Evolutionary conservation across 2,888 invertebrate genomes (phyloP).

Genomic region (Formica aserva): DNA sequence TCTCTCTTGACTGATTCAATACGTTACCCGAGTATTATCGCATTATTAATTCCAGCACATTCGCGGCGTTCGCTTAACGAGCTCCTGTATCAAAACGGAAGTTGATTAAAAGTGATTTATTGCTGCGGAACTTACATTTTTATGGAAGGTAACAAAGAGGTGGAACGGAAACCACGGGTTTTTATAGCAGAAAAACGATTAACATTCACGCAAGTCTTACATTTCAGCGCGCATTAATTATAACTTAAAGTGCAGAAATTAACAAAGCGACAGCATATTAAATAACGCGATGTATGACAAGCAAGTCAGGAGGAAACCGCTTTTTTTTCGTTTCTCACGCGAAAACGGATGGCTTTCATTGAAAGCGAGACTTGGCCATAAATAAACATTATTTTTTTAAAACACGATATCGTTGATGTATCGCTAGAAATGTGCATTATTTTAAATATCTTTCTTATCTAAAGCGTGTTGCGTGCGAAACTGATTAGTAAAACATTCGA

Average conservation of each 20-base stretch:
- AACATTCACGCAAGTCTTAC: constrained; percentile 50
- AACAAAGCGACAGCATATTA: constrained; percentile 35
- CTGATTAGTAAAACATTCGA: not conserved
- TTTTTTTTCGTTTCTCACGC: constrained; percentile 40
- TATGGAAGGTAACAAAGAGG: constrained; percentile 46
- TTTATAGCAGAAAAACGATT: constrained; percentile 44
- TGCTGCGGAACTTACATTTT: constrained; percentile 48
- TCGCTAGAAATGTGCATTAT: not conserved
- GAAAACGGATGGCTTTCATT: constrained; percentile 27
- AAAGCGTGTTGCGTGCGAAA: not conserved
- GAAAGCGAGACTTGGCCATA: not conserved
- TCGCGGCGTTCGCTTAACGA: constrained; percentile 48
- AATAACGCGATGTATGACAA: constrained; percentile 47
- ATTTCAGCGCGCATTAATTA: constrained; percentile 51
- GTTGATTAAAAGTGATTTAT: constrained; percentile 59
- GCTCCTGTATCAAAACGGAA: constrained; percentile 52
- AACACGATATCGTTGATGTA: constrained; percentile 8
- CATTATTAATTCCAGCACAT: constrained; percentile 47
- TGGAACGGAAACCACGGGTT: constrained; percentile 50
- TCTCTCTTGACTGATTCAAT: constrained; percentile 27
- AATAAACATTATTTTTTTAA: constrained; percentile 1
- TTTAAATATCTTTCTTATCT: not conserved
- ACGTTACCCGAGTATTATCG: constrained; percentile 17
- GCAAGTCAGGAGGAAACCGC: constrained; percentile 8
- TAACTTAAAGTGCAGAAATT: constrained; percentile 35